These are phyloP conservation scores for Drosophila mettleri DNA, from an alignment of 2,888 invertebrate species.

Conservation along the genomic window DNA sequence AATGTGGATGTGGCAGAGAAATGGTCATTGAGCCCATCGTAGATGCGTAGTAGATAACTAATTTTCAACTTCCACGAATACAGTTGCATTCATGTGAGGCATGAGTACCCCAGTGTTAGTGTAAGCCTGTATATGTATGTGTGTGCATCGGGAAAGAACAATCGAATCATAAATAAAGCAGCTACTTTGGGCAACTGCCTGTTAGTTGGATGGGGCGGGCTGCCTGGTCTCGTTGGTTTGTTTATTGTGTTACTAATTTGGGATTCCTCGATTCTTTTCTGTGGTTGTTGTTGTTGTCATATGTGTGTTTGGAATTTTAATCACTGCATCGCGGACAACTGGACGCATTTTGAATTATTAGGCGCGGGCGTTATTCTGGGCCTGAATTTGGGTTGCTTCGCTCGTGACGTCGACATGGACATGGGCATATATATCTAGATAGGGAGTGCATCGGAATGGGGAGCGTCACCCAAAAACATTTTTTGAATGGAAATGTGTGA, in stretches of 20 bases:
- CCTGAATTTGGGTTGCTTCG: constrained; percentile 51
- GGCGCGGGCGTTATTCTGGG: constrained; percentile 57
- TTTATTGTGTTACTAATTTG: constrained; percentile 81
- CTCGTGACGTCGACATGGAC: constrained; percentile 55
- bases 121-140: constrained; percentile 24
- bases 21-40: constrained; percentile 50
- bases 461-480: constrained; percentile 42
- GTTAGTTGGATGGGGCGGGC: constrained; percentile 37
- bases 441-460: constrained; percentile 26
- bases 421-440: constrained; percentile 22
- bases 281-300: constrained; percentile 48
- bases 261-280: constrained; percentile 61
- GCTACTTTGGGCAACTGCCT: constrained; percentile 68
- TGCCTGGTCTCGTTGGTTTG: constrained; percentile 64
- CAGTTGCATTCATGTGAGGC: constrained; percentile 64
- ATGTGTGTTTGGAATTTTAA: constrained; percentile 74
- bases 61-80: constrained; percentile 72
- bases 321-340: constrained; percentile 67
- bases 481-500: constrained; percentile 76
- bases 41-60: constrained; percentile 74
- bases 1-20: constrained; percentile 60
- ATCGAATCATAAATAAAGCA: constrained; percentile 74
- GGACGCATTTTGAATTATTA: constrained; percentile 76
- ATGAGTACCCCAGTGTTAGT: not conserved
- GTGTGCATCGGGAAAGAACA: constrained; percentile 41